Percentiles rank a stretch among this genome's conserved stretches.
These are phyloP conservation scores for Nesogale talazaci DNA, from an alignment of 2,113 vertebrate genomes.

Conservation along the genomic window DNA sequence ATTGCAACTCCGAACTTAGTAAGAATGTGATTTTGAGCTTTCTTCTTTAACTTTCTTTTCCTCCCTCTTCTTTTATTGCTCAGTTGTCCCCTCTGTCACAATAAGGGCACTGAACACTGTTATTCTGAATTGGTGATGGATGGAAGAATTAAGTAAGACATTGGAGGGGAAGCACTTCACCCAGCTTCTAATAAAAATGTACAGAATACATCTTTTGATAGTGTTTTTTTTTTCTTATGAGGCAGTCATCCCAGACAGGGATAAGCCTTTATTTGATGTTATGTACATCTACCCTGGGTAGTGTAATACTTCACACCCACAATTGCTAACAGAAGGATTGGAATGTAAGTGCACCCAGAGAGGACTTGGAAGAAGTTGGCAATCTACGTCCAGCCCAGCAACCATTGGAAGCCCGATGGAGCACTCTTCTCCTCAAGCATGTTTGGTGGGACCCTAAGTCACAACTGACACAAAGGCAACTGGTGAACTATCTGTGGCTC, in stretches of 20 bases:
- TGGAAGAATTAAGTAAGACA: neutral
- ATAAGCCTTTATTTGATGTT: neutral
- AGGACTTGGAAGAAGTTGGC: neutral
- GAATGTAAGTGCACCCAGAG: neutral
- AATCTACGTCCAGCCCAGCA: neutral
- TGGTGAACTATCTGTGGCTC: neutral
- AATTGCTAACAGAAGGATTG: neutral
- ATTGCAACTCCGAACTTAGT: neutral
- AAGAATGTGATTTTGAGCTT: neutral
- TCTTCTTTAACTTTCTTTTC: neutral
- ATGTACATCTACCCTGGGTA: neutral
- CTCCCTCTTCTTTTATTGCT: neutral
- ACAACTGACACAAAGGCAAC: neutral
- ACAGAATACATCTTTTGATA: no score
- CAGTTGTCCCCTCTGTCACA: neutral
- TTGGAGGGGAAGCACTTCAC: no score
- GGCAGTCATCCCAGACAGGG: neutral
- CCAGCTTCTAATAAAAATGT: no score
- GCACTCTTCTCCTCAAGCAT: neutral
- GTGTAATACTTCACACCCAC: neutral
- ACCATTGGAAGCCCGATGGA: neutral
- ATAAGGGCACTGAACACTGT: neutral
- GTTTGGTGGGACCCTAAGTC: neutral
- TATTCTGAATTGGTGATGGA: neutral
- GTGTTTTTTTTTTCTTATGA: neutral